A percentile compares a stretch with the other conserved stretches of the same genome.
Conservation (phyloP, 2,888 invertebrate species). For the Auanema sp. region DNA sequence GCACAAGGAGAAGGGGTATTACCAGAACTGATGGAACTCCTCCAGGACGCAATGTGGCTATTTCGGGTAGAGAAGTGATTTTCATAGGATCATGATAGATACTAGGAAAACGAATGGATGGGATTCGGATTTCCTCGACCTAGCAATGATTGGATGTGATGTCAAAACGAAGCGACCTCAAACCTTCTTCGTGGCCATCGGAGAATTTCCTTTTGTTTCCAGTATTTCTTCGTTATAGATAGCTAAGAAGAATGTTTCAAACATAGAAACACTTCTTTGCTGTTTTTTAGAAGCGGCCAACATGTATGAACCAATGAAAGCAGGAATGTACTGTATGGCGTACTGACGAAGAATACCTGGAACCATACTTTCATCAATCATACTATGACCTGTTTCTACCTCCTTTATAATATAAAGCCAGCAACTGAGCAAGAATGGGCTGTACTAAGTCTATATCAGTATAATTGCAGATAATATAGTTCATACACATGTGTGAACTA, state of each 20-base stretch:
- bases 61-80: conserved; percentile 69
- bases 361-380: conserved; percentile 18
- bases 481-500: conserved; percentile 15
- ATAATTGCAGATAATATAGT: conserved; percentile 57
- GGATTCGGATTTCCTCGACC: conserved; percentile 79
- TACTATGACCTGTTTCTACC: conserved; percentile 32
- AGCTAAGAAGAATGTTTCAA: conserved; percentile 60
- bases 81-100: conserved; percentile 88
- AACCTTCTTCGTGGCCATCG: conserved; percentile 71
- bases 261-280: conserved; percentile 47
- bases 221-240: conserved; percentile 64
- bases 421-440: conserved; percentile 58
- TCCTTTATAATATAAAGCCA: conserved; percentile 56
- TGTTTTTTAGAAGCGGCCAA: conserved; percentile 51
- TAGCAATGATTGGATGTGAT: conserved; percentile 66
- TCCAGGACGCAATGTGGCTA: conserved; percentile 27
- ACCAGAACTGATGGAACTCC: conserved; percentile 37
- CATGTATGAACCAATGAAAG: conserved; percentile 50
- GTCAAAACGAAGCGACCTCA: neutral
- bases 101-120: conserved; percentile 85
- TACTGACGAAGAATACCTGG: conserved; percentile 54
- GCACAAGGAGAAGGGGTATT: too few species aligned
- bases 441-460: conserved; percentile 55
- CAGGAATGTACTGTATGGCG: conserved; percentile 56
- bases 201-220: conserved; percentile 49